Conservation (phyloP, 1,140 invertebrate genomes). For the Whitmania pigra region DNA sequence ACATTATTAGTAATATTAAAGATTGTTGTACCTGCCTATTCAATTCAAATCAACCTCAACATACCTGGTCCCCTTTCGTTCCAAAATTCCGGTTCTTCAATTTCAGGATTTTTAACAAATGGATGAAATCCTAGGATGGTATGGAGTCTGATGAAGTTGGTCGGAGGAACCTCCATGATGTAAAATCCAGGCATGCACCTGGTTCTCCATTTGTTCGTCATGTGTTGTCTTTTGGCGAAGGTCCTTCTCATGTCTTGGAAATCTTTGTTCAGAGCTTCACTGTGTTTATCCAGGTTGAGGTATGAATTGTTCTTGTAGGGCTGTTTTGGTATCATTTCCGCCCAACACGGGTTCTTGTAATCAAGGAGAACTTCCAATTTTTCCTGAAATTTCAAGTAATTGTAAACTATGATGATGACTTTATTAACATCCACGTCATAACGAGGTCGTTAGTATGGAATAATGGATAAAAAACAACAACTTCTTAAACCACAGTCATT, state of each 20-base stretch:
- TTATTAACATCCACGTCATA: no score
- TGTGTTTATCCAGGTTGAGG: neutral
- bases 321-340: conserved; percentile 15
- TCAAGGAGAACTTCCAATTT: neutral
- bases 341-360: conserved; percentile 16
- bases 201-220: conserved; percentile 1
- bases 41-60: neutral
- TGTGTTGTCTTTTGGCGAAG: neutral
- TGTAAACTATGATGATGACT: no score
- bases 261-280: neutral
- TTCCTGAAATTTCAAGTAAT: no score
- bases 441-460: no score
- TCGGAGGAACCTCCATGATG: conserved; percentile 15
- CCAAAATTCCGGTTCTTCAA: conserved; percentile 17
- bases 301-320: conserved; percentile 13
- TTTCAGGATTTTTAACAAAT: conserved; percentile 7
- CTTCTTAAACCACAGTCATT: no score
- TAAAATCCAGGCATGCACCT: conserved; percentile 15
- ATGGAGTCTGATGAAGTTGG: neutral
- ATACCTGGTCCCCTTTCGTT: conserved; percentile 16
- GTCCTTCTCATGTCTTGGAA: conserved; percentile 12
- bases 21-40: no score
- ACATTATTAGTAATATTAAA: no score
- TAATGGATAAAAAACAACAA: no score
- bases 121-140: conserved; percentile 9